phyloP scores from a whole-genome alignment of 2,888 invertebrate genomes.

The Timandra comae region DNA sequence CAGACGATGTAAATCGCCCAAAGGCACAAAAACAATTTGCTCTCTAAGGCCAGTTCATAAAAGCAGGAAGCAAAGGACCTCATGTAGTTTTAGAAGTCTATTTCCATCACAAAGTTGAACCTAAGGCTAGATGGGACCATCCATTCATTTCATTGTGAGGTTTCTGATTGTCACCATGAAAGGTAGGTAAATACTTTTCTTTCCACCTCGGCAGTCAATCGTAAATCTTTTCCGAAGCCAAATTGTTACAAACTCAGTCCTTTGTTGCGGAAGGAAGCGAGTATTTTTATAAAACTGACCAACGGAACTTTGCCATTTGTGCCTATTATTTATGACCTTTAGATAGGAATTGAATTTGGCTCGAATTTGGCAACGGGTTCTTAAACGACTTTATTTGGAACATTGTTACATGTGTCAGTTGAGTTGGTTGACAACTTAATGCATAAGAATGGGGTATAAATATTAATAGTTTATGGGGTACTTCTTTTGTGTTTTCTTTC shows the following conservation, averaged over 20 bases:
- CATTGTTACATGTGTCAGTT: too few relatives aligned
- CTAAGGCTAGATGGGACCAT: constrained; percentile 40
- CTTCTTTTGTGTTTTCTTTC: too few relatives aligned
- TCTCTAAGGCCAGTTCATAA: constrained; percentile 52
- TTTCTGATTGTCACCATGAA: constrained; percentile 27
- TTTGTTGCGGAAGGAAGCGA: constrained; percentile 8
- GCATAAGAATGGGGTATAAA: too few relatives aligned
- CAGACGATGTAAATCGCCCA: constrained; percentile 46
- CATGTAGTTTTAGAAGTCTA: constrained; percentile 48
- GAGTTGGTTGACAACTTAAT: too few relatives aligned
- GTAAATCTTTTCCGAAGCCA: constrained; percentile 11
- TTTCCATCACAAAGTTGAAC: constrained; percentile 60
- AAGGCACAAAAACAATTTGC: constrained; percentile 71
- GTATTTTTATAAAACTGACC: constrained; percentile 10
- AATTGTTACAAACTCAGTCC: constrained; percentile 14
- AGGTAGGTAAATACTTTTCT: constrained; percentile 12
- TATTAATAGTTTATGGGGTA: too few relatives aligned
- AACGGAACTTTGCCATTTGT: constrained; percentile 13
- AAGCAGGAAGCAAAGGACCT: constrained; percentile 44
- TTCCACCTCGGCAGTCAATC: constrained; percentile 10
- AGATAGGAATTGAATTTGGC: constrained; percentile 10
- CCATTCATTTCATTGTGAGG: constrained; percentile 30
- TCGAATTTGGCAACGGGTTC: neutral
- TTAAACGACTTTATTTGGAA: too few relatives aligned
- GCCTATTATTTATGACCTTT: constrained; percentile 1